A percentile compares a stretch with the other conserved stretches of the same genome.
Evolutionary conservation across 1,140 invertebrate species (phyloP).

Genomic region (Batillaria attramentaria): DNA sequence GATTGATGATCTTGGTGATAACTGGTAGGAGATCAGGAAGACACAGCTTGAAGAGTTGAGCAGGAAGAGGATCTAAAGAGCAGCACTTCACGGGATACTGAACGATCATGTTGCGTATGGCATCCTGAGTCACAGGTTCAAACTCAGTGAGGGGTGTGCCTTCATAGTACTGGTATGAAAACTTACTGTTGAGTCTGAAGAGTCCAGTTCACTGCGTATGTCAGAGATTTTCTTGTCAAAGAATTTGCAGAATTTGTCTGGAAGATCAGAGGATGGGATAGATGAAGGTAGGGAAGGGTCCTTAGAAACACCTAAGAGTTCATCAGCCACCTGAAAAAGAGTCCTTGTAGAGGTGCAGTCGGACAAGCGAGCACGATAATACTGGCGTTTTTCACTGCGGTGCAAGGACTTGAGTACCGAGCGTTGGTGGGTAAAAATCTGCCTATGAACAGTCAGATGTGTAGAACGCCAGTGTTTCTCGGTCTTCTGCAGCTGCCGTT

Average conservation of each 20-base stretch:
- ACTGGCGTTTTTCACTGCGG: background rate
- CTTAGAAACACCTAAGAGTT: background rate
- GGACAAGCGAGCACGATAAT: background rate
- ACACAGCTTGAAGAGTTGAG: conserved; percentile 11
- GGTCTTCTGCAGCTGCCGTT: background rate
- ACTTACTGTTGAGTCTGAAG: background rate
- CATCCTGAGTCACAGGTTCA: background rate
- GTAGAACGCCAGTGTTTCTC: background rate
- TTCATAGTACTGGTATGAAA: background rate
- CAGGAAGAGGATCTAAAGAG: conserved; percentile 19
- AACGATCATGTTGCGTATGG: background rate
- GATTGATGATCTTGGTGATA: conserved; percentile 17
- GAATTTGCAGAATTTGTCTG: background rate
- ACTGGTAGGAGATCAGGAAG: conserved; percentile 14
- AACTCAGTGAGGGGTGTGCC: background rate
- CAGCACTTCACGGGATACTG: no score
- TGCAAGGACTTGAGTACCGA: background rate
- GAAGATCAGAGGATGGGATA: background rate
- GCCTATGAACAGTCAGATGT: background rate
- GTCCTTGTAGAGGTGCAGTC: background rate
- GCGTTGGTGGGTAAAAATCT: background rate
- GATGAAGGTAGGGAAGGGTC: background rate
- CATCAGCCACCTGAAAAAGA: background rate
- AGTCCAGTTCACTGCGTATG: background rate
- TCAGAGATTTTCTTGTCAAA: background rate